phyloP scores from a whole-genome alignment of 2,113 vertebrate species.

The Melanocharis versteri region DNA sequence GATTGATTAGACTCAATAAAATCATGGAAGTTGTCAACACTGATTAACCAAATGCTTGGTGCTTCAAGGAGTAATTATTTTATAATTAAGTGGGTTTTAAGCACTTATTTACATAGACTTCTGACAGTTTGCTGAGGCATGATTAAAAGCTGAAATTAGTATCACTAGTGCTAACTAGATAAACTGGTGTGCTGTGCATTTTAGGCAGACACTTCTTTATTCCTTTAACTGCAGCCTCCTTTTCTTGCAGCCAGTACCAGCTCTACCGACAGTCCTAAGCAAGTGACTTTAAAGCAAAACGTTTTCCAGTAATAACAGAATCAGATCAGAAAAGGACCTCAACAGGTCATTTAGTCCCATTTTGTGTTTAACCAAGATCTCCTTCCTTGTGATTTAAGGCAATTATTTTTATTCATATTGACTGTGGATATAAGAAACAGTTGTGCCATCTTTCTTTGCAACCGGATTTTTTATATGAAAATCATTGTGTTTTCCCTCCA shows the following conservation, averaged over 20 bases:
- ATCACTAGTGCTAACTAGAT: not conserved
- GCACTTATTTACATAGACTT: not conserved
- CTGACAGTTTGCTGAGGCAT: not conserved
- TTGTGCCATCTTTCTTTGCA: not conserved
- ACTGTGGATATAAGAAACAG: not conserved
- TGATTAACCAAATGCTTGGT: conserved; percentile 17
- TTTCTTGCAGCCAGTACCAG: not conserved
- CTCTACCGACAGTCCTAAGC: not conserved
- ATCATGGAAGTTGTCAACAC: not conserved
- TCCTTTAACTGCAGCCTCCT: not conserved
- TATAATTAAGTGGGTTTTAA: conserved; percentile 25
- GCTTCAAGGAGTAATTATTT: conserved; percentile 26
- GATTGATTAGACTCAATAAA: conserved; percentile 13
- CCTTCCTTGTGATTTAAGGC: not conserved
- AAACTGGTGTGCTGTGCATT: not conserved
- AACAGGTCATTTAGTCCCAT: not conserved
- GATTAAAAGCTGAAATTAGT: conserved; percentile 38
- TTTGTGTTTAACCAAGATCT: not conserved
- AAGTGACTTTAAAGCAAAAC: not conserved
- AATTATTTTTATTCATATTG: not conserved
- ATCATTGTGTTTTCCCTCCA: not conserved
- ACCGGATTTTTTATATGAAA: not conserved
- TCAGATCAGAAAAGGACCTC: not conserved
- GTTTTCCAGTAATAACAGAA: not conserved
- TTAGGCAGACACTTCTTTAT: not conserved